Evolutionary conservation across 2,113 vertebrate genomes (phyloP), one percentile per base, ranked within the genome.

Genomic region (Silurus asotus): DNA sequence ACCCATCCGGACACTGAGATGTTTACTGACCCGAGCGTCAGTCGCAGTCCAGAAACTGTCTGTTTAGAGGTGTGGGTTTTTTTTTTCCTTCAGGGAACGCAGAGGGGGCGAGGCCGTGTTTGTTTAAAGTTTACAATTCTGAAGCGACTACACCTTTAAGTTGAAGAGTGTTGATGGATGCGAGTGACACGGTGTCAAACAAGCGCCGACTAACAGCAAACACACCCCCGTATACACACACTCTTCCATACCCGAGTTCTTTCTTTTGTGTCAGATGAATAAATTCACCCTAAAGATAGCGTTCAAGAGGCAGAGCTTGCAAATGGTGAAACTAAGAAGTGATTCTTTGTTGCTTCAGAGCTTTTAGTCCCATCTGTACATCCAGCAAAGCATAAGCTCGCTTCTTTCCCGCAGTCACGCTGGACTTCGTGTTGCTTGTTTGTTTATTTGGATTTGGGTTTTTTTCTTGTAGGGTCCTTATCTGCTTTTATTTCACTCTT

Each of bases 341-440:
- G 55, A 69, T 61, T 55, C 74, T 64, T 80, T 25, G 62, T 76
- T 11, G 45, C 84, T 79, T 75, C 83, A 48, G 85, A 87, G 83
- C 55, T 82, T 77, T 93, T 89, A 90, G 85, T 91, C 72, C 83
- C 70, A 76, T 83, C 86, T 84, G 82, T 59, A 83, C 76, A 84
- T 87, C 64, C 86, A 79, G 87, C 86, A 90, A 89, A 92, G 88
- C 86, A 80, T 23, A 86, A 90, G 88, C 80, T 65, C 28, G 49
- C 58, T 86, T 84, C 80, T 61, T 81, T 37, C 55, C 84, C 70
- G 76, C 19, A 8, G 80, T 56, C 25, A 11, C 77, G 64, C 87
- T 81, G 83, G 87, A 82, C n/a, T 55, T 65, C 74, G 61, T 81
- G 72, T 45, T 64, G 70, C 70, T 82, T 81, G 45, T 82, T 81